Base-by-base conservation (phyloP, 2,797 vertebrate genomes). In the Liparis tanakae region DNA sequence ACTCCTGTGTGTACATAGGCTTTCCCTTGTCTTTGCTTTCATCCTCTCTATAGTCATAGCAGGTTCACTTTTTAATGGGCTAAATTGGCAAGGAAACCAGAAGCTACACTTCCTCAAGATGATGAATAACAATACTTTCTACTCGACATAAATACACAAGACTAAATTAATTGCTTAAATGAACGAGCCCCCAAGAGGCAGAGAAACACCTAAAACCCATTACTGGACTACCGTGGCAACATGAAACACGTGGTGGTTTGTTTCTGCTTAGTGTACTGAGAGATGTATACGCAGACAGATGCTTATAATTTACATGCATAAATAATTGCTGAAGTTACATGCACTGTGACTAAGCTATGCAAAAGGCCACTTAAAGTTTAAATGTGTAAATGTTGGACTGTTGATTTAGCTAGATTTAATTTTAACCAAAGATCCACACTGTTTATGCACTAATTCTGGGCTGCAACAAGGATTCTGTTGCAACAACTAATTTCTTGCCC, bases 121-220 rank as follows among this genome's bases (percentile, higher is more conserved):
- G 87, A 88, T 86, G 72, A 89, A 91, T 85, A 87, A 83, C 79
- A 79, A 78, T 53, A 69, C 30, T 79, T 80, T 81, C 51, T 66
- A n/a, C 77, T 86, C 85, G 64, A 91, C 80, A 87, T 87, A 89
- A 90, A 86, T 78, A 84, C 55, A 76, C 80, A 82, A 79, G 72
- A 85, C 87, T 65, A 76, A 91, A 88, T 85, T 65, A 88, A 90
- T 87, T 88, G 79, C 80, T 79, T 73, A 64, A 78, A 74, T 81
- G 72, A 84, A 60, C 59, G 79, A 68, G 41, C 30, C 70, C 82
- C 77, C 65, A 43, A 67, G 74, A 86, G 80, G 55, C 68, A 71
- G 46, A 65, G 9, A 64, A 85, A 88, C 59, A 78, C 44, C 36
- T 48, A 68, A 82, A 85, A 73, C 17, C 53, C 41, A 81, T 81